Evolutionary conservation across 2,113 vertebrate species (phyloP).

Genomic region (Clarias gariepinus): DNA sequence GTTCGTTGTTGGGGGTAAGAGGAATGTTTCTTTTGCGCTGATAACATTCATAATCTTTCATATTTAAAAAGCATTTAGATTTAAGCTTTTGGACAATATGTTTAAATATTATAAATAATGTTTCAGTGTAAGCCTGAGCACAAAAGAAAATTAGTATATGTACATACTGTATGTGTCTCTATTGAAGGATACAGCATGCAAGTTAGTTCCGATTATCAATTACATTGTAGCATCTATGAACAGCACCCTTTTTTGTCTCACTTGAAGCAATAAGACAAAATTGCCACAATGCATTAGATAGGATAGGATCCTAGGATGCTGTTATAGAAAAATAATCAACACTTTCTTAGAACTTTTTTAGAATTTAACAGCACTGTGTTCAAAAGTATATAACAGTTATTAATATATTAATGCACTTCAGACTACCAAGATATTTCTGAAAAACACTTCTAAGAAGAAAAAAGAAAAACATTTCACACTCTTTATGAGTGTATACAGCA

Average conservation of each 20-base stretch:
- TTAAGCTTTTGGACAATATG: not conserved
- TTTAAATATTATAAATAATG: not conserved
- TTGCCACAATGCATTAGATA: not conserved
- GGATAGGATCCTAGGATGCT: too few species aligned
- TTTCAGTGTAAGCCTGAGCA: not conserved
- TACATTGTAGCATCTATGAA: not conserved
- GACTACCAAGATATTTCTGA: not conserved
- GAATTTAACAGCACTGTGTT: too few species aligned
- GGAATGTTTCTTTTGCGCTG: not conserved
- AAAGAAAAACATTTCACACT: not conserved
- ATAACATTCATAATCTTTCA: not conserved
- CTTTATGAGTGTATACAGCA: not conserved
- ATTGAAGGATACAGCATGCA: too few species aligned
- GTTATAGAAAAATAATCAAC: too few species aligned
- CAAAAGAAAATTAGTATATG: not conserved
- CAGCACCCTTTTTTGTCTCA: not conserved
- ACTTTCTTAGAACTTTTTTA: too few species aligned
- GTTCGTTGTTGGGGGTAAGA: slow-evolving; percentile 74
- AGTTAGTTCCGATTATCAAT: not conserved
- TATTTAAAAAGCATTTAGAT: not conserved
- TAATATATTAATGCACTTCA: too few species aligned
- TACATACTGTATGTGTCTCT: not conserved
- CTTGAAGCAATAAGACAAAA: not conserved
- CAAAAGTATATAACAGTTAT: too few species aligned
- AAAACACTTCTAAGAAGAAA: not conserved